Base-by-base conservation (phyloP, 2,888 invertebrate species). In the Ichneumoninae sp. region DNA sequence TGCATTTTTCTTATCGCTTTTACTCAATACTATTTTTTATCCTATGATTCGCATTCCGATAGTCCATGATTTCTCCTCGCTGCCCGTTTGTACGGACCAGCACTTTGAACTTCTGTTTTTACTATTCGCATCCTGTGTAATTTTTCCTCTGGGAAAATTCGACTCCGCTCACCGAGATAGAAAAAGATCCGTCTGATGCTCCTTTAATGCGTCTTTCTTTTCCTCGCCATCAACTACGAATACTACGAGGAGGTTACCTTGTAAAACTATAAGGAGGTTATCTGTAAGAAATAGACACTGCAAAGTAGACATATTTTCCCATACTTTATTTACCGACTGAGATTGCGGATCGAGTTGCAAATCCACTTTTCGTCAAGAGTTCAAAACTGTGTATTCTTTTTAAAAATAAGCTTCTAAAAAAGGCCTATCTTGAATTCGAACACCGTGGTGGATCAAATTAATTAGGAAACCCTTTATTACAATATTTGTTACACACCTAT, bases 71-170 rank as follows among this genome's bases (percentile, higher is more conserved):
- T 19, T 60, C 72, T 13, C 22, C 44, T 60, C 57, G 36, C 4
- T 72, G 44, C 44, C 19, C n/a, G 22, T 72, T 72, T 60, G 40
- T 72, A 19, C 60, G 5, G 22, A 72, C 3, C 40, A 36, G 10
- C 19, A 66, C 16, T 47, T 26, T n/a, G 47, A n/a, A 36, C 22
- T 40, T 66, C 19, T 40, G 7, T 71, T 71, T 57, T 40, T 22
- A 36, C 22, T 10, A 36, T 57, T 71, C 22, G 5, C 57, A 57
- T 36, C 57, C 26, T 22, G 57, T 16, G 40, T 72, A 44, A 72
- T 57, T 40, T 72, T 7, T 57, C 71, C 71, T 8, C 71, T n/a
- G 71, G 57, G 57, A 72, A 57, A 57, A 72, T 65, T 65, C 47
- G 65, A 65, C 62, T 33, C 47, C 19, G 30, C 40, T 76, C 65